Evolutionary conservation across 2,888 invertebrate species (phyloP).

Genomic region (Lymantria dispar): DNA sequence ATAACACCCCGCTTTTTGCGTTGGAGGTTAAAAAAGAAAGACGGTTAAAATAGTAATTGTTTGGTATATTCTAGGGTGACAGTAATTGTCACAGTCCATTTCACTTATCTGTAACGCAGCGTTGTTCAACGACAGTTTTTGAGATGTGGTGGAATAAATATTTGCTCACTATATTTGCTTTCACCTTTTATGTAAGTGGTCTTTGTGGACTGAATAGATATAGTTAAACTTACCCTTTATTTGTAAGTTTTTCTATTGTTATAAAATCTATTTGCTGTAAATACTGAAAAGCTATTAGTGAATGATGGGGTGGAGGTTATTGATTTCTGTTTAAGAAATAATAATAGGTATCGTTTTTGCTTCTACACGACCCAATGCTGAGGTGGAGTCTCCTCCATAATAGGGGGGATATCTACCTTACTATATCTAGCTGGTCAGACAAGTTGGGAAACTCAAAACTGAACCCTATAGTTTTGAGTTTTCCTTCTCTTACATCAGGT

Average conservation of each 20-base stretch:
- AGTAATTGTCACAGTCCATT: conserved; percentile 23
- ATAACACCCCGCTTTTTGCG: no score
- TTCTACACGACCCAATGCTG: no score
- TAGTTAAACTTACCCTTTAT: conserved; percentile 36
- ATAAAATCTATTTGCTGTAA: conserved; percentile 7
- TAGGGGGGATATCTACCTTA: no score
- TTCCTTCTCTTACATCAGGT: no score
- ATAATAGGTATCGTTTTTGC: no score
- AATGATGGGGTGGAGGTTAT: no score
- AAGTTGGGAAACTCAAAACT: no score
- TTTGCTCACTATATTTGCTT: conserved; percentile 34
- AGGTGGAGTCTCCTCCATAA: no score
- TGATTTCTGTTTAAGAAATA: no score
- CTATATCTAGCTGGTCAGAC: no score
- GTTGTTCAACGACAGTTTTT: conserved; percentile 31
- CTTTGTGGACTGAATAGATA: conserved; percentile 34
- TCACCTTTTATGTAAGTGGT: conserved; percentile 37
- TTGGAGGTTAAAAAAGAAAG: no score
- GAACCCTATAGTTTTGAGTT: no score
- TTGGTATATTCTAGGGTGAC: conserved; percentile 12
- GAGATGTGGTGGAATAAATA: conserved; percentile 26
- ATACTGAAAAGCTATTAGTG: not conserved
- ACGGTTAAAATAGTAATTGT: not conserved
- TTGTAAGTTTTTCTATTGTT: conserved; percentile 15
- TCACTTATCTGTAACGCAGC: conserved; percentile 13